Conservation (phyloP, 53 echinoderm and acorn worm genomes). For the Paracentrotus lividus region DNA sequence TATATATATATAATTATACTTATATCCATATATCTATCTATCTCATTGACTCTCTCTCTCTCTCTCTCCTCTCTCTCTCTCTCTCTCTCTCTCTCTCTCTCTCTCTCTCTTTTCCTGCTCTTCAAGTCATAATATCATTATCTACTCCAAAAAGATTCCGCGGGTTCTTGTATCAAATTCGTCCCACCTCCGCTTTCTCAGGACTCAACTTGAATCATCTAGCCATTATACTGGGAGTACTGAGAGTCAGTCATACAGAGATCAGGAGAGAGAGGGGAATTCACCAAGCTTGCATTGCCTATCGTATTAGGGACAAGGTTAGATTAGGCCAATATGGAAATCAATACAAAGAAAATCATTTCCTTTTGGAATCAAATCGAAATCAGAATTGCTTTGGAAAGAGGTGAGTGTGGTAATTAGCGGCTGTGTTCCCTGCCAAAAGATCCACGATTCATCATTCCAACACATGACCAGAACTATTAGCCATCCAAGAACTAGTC, state of each 20-base stretch:
- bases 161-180: not conserved
- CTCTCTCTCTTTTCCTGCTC: no score
- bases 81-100: no score
- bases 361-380: constrained; percentile 67
- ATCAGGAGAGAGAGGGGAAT: not conserved
- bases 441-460: not conserved
- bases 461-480: not conserved
- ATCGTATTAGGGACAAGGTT: constrained; percentile 23
- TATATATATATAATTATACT: no score
- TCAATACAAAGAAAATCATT: constrained; percentile 69
- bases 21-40: no score
- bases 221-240: not conserved
- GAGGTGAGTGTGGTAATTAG: constrained; percentile 17
- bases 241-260: no score
- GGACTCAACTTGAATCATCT: constrained; percentile 16
- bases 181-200: not conserved
- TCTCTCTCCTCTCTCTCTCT: no score
- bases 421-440: not conserved
- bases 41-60: no score
- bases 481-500: not conserved
- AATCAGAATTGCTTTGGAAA: constrained; percentile 42
- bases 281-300: not conserved
- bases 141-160: no score
- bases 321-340: constrained; percentile 63
- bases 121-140: no score